These are phyloP conservation scores for Rhinolophus ferrumequinum DNA, from an alignment of 2,113 vertebrate species.

Conservation along the genomic window DNA sequence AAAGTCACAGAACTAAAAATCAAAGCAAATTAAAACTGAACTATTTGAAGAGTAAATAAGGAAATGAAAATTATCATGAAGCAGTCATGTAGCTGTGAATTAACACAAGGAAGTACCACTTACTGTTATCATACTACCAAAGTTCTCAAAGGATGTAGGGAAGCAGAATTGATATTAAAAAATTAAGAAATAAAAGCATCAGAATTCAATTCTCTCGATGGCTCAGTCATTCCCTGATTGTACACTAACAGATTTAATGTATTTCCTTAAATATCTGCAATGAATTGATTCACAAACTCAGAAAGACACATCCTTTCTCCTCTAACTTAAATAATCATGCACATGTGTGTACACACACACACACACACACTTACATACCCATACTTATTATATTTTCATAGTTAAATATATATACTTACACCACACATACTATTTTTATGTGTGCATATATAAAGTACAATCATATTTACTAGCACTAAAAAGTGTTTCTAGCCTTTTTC, in stretches of 20 bases:
- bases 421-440: neutral
- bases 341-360: neutral
- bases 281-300: neutral
- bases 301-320: neutral
- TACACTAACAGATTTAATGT: neutral
- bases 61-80: conserved; percentile 22
- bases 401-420: neutral
- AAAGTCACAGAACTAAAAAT: neutral
- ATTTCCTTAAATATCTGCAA: conserved; percentile 31
- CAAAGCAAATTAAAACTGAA: neutral
- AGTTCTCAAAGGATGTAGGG: neutral
- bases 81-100: neutral
- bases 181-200: neutral
- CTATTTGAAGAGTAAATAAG: conserved; percentile 6
- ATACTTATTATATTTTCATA: neutral
- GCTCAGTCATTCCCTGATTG: neutral
- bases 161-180: neutral
- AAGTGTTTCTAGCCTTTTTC: neutral
- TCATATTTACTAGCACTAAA: neutral
- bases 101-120: neutral
- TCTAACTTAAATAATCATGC: neutral
- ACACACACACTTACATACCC: neutral
- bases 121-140: neutral
- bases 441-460: neutral
- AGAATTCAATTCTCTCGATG: neutral